Base-by-base conservation (phyloP, 2,888 invertebrate genomes). In the Terebella lapidaria region DNA sequence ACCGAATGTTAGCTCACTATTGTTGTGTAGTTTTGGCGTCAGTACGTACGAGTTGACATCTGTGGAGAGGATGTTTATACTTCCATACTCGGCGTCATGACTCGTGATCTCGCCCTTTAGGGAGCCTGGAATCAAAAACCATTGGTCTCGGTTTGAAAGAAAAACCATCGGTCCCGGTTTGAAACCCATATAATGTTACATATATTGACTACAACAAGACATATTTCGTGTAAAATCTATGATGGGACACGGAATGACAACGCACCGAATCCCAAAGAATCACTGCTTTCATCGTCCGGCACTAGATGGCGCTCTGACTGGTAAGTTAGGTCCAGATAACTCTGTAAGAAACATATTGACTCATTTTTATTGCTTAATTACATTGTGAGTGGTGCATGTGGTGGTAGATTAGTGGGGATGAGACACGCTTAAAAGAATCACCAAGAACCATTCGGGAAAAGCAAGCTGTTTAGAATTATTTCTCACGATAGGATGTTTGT, bases 21-120 rank as follows among this genome's bases (percentile, higher is more conserved):
- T 53, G 27, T 10, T 10, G 5, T 53, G 53, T 5, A 28, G 5
- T 15, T 5, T 27, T 26, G 53, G 53, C 10, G 26, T 53, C 27
- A 53, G 4, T 5, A 53, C 53, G 29, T 53, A 53, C 4, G 53
- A 5, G 28, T 53, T 53, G 28, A 15, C 10, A 28, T 53, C 53
- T 10, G 22, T 53, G 4, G 53, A 28, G 5, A 53, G 29, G 5
- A 53, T 28, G 49, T 49, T 49, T 5, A 22, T 49, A 15, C 53
- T 53, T 10, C 53, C 53, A 22, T 53, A 53, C 4, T 53, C 53
- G 5, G 53, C 27, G 4, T 53, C 53, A 4, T 53, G 10, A n/a
- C n/a, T n/a, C n/a, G 49, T 20, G n/a, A 49, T 5, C n/a, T 22
- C 15, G 10, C 49, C 49, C 15, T 22, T 22, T 15, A 22, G 18